A percentile compares a stretch with the other conserved stretches of the same genome.
Conservation (phyloP, 2,113 vertebrate genomes). For the Crotophaga sulcirostris region DNA sequence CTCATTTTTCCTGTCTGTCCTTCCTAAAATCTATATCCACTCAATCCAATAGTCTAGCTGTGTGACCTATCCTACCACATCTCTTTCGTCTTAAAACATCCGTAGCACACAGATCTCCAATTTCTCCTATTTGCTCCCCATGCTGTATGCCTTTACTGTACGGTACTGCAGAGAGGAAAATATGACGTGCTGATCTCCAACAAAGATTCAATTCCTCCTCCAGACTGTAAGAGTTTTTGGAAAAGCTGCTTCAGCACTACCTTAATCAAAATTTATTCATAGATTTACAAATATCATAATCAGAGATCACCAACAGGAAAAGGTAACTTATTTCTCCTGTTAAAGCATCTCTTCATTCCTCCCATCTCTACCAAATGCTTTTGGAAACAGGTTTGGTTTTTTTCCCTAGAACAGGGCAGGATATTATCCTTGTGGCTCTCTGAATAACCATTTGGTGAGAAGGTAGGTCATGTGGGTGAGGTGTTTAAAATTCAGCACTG, state of each 20-base stretch:
- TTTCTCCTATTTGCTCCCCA: not conserved
- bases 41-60: not conserved
- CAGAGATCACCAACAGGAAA: not conserved
- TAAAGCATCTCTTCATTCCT: not conserved
- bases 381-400: not conserved
- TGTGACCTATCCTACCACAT: not conserved
- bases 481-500: not conserved
- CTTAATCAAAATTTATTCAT: not conserved
- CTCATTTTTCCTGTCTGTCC: fast-evolving
- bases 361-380: not conserved
- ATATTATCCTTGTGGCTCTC: not conserved
- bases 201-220: not conserved
- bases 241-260: not conserved
- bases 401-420: not conserved
- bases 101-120: not conserved
- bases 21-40: not conserved
- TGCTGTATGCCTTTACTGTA: not conserved
- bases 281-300: fast-evolving
- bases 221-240: not conserved
- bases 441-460: not conserved
- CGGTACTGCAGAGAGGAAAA: not conserved
- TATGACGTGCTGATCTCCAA: not conserved
- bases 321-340: not conserved
- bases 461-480: not conserved
- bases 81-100: not conserved